A percentile compares a stretch with the other conserved stretches of the same genome.
Conservation (phyloP, 2,888 invertebrate genomes). For the Enoplolaimus lenunculus region DNA sequence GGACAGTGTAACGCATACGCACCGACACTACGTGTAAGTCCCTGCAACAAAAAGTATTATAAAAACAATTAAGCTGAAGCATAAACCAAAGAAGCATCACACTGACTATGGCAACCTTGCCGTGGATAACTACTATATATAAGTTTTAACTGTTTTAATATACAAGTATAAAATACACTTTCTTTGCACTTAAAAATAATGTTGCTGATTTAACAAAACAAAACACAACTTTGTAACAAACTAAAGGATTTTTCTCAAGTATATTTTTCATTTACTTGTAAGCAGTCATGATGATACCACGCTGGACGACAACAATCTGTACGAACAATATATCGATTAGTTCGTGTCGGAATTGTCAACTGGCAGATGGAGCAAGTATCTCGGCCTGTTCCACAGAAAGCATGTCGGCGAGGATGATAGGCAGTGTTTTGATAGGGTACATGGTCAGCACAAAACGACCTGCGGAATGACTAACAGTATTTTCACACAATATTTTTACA, state of each 20-base stretch:
- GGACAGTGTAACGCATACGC: neutral
- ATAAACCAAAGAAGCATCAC: too few relatives aligned
- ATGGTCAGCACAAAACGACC: neutral
- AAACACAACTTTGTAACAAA: too few relatives aligned
- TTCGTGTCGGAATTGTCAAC: neutral
- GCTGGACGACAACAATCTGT: neutral
- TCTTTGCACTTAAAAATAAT: too few relatives aligned
- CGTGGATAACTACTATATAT: too few relatives aligned
- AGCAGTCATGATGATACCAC: neutral
- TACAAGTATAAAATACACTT: too few relatives aligned
- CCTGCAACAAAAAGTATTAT: neutral
- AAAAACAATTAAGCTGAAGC: too few relatives aligned
- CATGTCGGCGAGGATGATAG: neutral
- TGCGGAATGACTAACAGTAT: too few relatives aligned
- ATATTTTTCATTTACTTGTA: constrained; percentile 13
- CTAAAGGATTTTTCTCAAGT: too few relatives aligned
- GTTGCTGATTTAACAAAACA: too few relatives aligned
- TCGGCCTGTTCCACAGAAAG: neutral
- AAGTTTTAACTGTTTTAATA: too few relatives aligned
- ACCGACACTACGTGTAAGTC: neutral
- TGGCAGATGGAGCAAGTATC: neutral
- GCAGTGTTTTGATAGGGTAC: neutral
- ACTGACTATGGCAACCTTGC: too few relatives aligned
- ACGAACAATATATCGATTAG: neutral
- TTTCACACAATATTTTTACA: too few relatives aligned